Base-by-base conservation (phyloP, 2,113 vertebrate species). In the Cottus gobio region DNA sequence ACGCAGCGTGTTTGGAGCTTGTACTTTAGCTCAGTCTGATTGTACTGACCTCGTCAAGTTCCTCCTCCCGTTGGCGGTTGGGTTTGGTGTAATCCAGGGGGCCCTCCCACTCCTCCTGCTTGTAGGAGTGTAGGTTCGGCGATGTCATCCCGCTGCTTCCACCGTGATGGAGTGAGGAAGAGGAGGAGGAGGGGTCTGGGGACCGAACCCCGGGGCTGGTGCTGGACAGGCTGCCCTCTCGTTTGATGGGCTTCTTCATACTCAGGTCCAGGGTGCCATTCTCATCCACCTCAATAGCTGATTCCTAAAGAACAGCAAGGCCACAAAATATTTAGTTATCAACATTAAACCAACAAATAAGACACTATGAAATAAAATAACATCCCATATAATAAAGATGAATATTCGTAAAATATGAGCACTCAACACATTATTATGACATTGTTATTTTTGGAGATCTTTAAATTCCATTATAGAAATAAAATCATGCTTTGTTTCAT, bases 11-110 rank as follows among this genome's bases (percentile, higher is more conserved):
- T 83, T 75, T 22, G 28, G 6, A n/a, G n/a, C n/a, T n/a, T n/a
- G n/a, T 58, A 10, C 57, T 71, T 39, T 36, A 44, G 2, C 54
- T 69, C 52, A 7, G 28, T 73, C 30, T 68, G 26, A 63, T 12
- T 57, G 52, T 5, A 84, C 95, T 91, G 86, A 99, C 98, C 96
- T 99, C 98, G 56, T 99, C 98, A 0, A 94, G 88, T 60, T 99
- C 98, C 90, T 99, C 98, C 64, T 99, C 97, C 63, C 98, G 93
- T 69, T 96, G 97, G 0, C 97, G 96, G 89, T 97, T 98, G 85
- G 97, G 96, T 93, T 99, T 99, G 10, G 98, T 99, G 93, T 98
- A 99, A 94, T 99, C 98, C 77, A 99, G 95, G 52, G 98, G 98
- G 4, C 97, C 97, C 58, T 98, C 98, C 97, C 97, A 99, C 30